phyloP scores from a whole-genome alignment of 2,113 vertebrate species.

The Ochotona curzoniae region DNA sequence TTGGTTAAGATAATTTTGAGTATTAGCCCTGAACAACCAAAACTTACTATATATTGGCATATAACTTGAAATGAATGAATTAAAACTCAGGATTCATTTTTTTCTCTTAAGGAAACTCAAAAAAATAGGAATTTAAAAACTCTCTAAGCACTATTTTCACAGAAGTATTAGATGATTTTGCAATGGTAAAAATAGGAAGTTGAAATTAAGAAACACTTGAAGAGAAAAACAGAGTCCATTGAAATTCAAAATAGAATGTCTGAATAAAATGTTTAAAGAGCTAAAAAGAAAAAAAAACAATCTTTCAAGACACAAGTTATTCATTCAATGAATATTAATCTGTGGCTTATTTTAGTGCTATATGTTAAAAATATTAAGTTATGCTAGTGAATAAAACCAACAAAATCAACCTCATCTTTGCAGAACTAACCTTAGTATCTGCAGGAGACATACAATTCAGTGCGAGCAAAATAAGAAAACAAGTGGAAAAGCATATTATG shows the following conservation, averaged over 20 bases:
- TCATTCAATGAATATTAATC: slow-evolving; percentile 15
- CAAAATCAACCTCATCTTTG: neutral
- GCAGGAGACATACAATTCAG: neutral
- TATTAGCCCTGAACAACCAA: slow-evolving; percentile 16
- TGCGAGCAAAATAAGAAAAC: neutral
- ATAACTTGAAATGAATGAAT: slow-evolving; percentile 41
- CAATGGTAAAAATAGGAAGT: neutral
- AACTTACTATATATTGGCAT: neutral
- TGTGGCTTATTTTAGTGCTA: neutral
- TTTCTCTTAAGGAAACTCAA: slow-evolving; percentile 20
- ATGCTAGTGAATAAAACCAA: neutral
- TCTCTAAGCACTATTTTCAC: slow-evolving; percentile 29
- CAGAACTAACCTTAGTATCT: neutral
- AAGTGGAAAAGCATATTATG: neutral
- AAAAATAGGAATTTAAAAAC: neutral
- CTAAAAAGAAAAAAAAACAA: slow-evolving; percentile 1
- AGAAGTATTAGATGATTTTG: slow-evolving; percentile 2
- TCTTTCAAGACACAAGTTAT: neutral
- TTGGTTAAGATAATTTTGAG: slow-evolving; percentile 37
- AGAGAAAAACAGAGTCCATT: neutral
- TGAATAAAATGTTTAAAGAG: slow-evolving; percentile 33
- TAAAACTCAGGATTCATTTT: slow-evolving; percentile 37
- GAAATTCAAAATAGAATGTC: slow-evolving; percentile 27
- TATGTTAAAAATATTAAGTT: neutral
- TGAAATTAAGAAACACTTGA: neutral